Percentiles rank a stretch among this genome's conserved stretches.
These are phyloP conservation scores for Enteromius thamalakanensis DNA, from an alignment of 2,797 vertebrate species.

Conservation along the genomic window DNA sequence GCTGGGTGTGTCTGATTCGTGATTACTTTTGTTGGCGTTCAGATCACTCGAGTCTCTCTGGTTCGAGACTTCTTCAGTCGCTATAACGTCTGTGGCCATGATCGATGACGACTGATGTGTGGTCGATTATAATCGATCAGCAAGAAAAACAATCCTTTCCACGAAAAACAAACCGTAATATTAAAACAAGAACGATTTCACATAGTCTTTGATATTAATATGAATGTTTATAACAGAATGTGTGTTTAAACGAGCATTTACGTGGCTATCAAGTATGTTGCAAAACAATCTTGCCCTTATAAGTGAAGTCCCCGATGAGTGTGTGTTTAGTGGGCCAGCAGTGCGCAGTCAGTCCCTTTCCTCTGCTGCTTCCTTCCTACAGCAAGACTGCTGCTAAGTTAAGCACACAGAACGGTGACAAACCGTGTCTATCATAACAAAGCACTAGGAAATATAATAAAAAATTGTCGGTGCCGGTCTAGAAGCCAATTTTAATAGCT, in stretches of 20 bases:
- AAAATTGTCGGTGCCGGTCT: background rate
- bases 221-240: background rate
- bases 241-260: background rate
- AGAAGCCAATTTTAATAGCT: background rate
- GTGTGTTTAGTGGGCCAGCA: constrained; percentile 37
- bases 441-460: background rate
- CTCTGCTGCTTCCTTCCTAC: constrained; percentile 67
- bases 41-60: constrained; percentile 59
- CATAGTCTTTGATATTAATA: background rate
- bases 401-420: constrained; percentile 6
- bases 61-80: constrained; percentile 67
- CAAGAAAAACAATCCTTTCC: constrained; percentile 8
- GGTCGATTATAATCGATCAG: constrained; percentile 16
- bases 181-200: background rate
- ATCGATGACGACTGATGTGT: background rate
- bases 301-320: background rate
- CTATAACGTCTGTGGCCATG: constrained; percentile 77
- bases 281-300: constrained; percentile 23
- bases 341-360: constrained; percentile 62
- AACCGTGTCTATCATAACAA: background rate
- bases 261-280: background rate
- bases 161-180: background rate
- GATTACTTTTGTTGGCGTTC: constrained; percentile 70
- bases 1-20: constrained; percentile 72
- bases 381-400: constrained; percentile 35